phyloP scores from a whole-genome alignment of 2,113 vertebrate genomes.

The Platichthys flesus region DNA sequence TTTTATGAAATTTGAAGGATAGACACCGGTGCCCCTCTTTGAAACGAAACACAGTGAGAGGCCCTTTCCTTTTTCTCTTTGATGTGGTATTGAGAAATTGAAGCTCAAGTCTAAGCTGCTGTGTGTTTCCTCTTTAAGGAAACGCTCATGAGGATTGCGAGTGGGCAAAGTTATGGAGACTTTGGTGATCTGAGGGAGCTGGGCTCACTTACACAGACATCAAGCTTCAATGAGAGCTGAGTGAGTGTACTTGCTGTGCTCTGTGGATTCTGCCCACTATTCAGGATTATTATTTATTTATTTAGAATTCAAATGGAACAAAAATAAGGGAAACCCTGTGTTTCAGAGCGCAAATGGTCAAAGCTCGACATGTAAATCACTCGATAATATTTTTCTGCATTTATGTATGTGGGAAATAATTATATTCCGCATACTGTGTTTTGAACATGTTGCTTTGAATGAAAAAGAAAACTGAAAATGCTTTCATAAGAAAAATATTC shows the following conservation, averaged over 20 bases:
- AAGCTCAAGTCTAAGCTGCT: conserved; percentile 10
- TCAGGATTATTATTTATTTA: background rate
- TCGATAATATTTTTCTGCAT: background rate
- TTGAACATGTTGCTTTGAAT: too few relatives aligned
- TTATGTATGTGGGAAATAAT: background rate
- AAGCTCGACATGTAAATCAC: background rate
- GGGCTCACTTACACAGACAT: conserved; percentile 25
- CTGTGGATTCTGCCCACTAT: conserved; percentile 6
- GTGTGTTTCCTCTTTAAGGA: conserved; percentile 43
- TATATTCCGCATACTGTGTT: too few relatives aligned
- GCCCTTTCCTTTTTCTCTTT: background rate
- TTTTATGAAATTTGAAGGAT: conserved; percentile 3
- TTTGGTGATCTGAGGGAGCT: conserved; percentile 34
- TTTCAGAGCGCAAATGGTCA: background rate
- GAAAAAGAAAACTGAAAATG: too few relatives aligned
- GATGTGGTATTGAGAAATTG: conserved; percentile 16
- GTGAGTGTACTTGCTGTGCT: background rate
- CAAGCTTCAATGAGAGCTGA: conserved; percentile 15
- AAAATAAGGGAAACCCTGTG: too few relatives aligned
- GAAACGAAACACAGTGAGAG: conserved; percentile 4
- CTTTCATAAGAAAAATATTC: background rate
- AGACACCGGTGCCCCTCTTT: background rate
- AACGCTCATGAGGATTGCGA: conserved; percentile 27
- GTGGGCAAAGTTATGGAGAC: conserved; percentile 23
- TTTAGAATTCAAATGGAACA: conserved; percentile 1